Conservation (phyloP, 2,888 invertebrate genomes). For the Drosophila mayaguana region DNA sequence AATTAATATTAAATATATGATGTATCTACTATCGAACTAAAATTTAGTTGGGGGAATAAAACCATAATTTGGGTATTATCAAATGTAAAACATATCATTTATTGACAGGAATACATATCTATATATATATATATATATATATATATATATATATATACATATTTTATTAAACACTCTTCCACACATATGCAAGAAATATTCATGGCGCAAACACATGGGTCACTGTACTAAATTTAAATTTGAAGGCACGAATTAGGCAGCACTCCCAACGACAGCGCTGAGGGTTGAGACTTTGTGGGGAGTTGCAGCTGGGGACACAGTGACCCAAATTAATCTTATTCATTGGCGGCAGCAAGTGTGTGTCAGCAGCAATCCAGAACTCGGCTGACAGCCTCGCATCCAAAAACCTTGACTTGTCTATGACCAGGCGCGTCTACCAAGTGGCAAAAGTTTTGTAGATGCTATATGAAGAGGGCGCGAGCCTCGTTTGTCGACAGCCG, state of each 20-base stretch:
- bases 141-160: not conserved
- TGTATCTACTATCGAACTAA: too few species aligned
- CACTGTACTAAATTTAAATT: slow-evolving; percentile 38
- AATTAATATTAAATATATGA: too few species aligned
- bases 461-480: slow-evolving; percentile 4
- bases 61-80: too few species aligned
- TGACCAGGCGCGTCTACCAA: slow-evolving; percentile 48
- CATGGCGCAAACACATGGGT: slow-evolving; percentile 10
- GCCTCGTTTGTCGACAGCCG: not conserved
- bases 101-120: too few species aligned
- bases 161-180: not conserved
- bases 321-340: slow-evolving; percentile 82
- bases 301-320: slow-evolving; percentile 44
- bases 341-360: slow-evolving; percentile 73
- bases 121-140: not conserved
- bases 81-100: not conserved
- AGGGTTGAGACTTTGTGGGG: not conserved
- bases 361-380: slow-evolving; percentile 42
- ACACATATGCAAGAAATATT: not conserved
- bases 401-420: slow-evolving; percentile 48
- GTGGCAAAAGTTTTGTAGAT: slow-evolving; percentile 58
- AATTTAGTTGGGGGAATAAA: too few species aligned
- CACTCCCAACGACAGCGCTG: slow-evolving; percentile 25
- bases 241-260: slow-evolving; percentile 36
- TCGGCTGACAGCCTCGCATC: slow-evolving; percentile 37